Conservation (phyloP, 2,113 vertebrate species). For the Hiodon tergisus region DNA sequence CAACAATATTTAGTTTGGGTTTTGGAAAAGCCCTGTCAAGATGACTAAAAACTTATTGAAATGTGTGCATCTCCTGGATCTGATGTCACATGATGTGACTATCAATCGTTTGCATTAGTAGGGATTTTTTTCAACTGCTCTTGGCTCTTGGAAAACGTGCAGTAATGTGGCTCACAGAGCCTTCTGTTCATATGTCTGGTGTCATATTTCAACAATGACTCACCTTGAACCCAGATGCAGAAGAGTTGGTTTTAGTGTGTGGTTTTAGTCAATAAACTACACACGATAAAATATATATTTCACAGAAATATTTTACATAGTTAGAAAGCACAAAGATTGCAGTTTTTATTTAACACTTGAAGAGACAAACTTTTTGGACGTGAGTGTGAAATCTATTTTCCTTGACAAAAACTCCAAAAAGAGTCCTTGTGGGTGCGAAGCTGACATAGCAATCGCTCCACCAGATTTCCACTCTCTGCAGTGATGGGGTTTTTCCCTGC, state of each 20-base stretch:
- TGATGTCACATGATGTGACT: no score
- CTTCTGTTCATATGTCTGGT: not conserved
- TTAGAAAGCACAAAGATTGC: no score
- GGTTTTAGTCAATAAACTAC: not conserved
- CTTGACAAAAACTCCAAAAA: not conserved
- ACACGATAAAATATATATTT: not conserved
- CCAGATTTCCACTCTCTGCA: not conserved
- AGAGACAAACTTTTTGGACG: not conserved
- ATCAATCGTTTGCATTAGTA: not conserved
- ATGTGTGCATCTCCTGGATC: no score
- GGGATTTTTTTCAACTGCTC: not conserved
- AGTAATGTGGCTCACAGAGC: not conserved
- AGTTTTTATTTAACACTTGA: no score
- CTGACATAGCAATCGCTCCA: not conserved
- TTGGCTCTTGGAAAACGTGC: not conserved
- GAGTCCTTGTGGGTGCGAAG: not conserved
- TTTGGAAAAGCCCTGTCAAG: no score
- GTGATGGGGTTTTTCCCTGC: not conserved
- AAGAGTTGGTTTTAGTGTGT: not conserved
- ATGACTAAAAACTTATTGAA: no score
- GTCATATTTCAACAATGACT: not conserved
- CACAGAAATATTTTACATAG: not conserved
- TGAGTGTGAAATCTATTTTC: not conserved
- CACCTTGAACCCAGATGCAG: slow-evolving; percentile 13
- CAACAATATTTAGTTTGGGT: no score